Base-by-base conservation (phyloP, 2,113 vertebrate genomes). In the Channa maculata region DNA sequence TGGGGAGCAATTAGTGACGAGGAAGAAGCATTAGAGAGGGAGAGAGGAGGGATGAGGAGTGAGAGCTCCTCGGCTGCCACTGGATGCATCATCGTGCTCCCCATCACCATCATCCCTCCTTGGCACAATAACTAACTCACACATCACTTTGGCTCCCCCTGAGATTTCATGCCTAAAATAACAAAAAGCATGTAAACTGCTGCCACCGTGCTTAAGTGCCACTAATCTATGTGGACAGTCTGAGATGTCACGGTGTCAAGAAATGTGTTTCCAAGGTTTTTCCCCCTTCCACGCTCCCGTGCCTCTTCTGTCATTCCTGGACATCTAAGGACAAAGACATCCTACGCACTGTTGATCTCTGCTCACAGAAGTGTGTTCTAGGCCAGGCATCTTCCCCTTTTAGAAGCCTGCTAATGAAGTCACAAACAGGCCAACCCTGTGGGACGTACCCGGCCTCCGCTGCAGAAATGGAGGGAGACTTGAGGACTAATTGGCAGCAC, bases 401-500 rank as follows among this genome's bases (percentile, higher is more conserved):
- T 93, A 93, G 90, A 92, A 90, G 75, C 55, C 58, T 33, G 88
- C 83, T 94, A 94, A 94, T 94, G 92, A 94, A 94, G 92, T 92
- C 93, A 88, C 90, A 92, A 93, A 92, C 92, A 93, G 90, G 68
- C 88, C 54, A 80, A 87, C 86, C 88, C 87, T 13, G 59, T 86
- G 93, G 92, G 93, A 94, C 52, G 64, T 65, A 84, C 58, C 77
- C 82, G 64, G 83, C 80, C 78, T 88, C 83, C 49, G 72, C 67
- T 5, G 63, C 72, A 72, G 85, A 89, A 80, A 92, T 84, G 83
- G 82, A 87, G 85, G 85, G 88, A 92, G 86, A 78, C 89, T 89
- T 79, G 82, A 89, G 91, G 90, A 92, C 90, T 92, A 94, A 94
- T 93, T 94, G 92, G 92, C 88, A 88, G 92, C 91, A 92, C 91